These are phyloP conservation scores for Gavialis gangeticus DNA, from an alignment of 2,113 vertebrate species.

Conservation along the genomic window DNA sequence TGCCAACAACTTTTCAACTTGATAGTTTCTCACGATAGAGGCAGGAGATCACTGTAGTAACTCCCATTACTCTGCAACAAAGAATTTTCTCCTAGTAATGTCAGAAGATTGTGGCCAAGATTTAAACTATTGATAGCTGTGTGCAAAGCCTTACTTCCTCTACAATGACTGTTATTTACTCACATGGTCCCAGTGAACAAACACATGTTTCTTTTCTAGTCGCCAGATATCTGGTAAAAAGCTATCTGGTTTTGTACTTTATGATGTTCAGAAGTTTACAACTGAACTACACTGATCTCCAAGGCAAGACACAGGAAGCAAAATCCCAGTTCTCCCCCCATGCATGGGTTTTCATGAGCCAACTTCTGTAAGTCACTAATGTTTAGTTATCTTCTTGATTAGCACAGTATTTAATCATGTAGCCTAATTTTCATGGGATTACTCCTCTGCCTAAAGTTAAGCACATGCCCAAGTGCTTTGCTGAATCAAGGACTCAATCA, in stretches of 20 bases:
- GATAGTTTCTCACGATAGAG: neutral
- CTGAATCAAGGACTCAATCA: neutral
- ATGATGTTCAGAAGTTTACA: neutral
- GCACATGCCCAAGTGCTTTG: neutral
- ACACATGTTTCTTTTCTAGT: neutral
- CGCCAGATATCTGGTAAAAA: neutral
- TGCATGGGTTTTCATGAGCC: neutral
- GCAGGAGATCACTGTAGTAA: neutral
- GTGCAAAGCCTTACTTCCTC: neutral
- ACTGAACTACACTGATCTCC: neutral
- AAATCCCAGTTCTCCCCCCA: neutral
- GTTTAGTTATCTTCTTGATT: neutral
- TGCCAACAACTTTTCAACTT: neutral
- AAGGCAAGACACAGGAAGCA: neutral
- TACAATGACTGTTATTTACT: neutral
- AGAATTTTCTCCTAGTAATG: fast-evolving
- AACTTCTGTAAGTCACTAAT: neutral
- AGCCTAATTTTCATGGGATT: neutral
- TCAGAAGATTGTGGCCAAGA: neutral
- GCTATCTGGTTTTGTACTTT: fast-evolving
- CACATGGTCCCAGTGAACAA: neutral
- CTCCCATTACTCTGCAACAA: neutral
- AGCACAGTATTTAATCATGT: neutral
- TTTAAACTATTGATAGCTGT: neutral
- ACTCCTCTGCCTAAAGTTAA: neutral